These are phyloP conservation scores for Papilio glaucus DNA, from an alignment of 1,140 invertebrate genomes.

Conservation along the genomic window DNA sequence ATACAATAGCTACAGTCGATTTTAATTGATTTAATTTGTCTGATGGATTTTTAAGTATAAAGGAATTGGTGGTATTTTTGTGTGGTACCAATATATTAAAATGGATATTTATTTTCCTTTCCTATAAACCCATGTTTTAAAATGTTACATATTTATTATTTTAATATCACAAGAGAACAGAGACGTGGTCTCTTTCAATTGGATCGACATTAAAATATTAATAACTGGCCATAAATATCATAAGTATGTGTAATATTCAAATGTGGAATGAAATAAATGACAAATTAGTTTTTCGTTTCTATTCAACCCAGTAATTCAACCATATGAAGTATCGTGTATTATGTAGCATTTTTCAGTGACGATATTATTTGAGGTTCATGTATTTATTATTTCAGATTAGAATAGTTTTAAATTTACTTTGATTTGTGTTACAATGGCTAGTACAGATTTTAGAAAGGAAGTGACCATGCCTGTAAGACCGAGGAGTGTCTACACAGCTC, in stretches of 20 bases:
- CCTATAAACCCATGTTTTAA: background rate
- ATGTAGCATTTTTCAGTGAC: slow-evolving; percentile 73
- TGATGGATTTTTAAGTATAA: too few species aligned
- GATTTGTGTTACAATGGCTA: slow-evolving; percentile 73
- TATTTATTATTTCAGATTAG: slow-evolving; percentile 72
- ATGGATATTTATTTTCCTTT: background rate
- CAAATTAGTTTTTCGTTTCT: slow-evolving; percentile 62
- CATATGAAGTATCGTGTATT: slow-evolving; percentile 73
- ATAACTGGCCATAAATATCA: slow-evolving; percentile 45
- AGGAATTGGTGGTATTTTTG: too few species aligned
- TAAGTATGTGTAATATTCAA: slow-evolving; percentile 55
- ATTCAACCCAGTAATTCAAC: slow-evolving; percentile 52
- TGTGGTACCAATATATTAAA: too few species aligned
- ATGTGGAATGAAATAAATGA: slow-evolving; percentile 61
- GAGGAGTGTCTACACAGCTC: slow-evolving; percentile 79
- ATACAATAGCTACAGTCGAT: too few species aligned
- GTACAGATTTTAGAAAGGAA: slow-evolving; percentile 77
- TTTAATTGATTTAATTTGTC: too few species aligned
- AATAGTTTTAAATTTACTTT: slow-evolving; percentile 63
- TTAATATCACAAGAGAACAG: background rate
- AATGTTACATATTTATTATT: background rate
- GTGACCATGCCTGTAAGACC: slow-evolving; percentile 74
- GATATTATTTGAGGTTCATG: slow-evolving; percentile 68
- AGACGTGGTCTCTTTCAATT: background rate
- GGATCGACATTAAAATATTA: background rate